Conservation (phyloP, 2,888 invertebrate species). For the Syritta pipiens region DNA sequence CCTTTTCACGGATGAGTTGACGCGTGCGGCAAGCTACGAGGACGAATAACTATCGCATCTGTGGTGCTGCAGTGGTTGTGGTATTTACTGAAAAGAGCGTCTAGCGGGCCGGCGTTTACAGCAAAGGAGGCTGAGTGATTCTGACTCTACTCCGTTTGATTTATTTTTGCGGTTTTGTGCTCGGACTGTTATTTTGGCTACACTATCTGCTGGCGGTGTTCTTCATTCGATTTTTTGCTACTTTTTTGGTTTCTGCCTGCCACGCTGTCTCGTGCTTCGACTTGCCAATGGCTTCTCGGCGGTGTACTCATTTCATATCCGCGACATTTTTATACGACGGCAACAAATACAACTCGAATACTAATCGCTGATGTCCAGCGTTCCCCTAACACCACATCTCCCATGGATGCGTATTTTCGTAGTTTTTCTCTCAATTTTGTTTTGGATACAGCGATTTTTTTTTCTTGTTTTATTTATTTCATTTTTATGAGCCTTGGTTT, state of each 20-base stretch:
- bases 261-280: background rate
- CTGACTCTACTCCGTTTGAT: constrained; percentile 67
- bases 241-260: constrained; percentile 1
- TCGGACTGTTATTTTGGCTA: constrained; percentile 66
- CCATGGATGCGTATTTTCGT: constrained; percentile 34
- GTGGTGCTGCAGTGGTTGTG: constrained; percentile 40
- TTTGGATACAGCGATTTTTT: constrained; percentile 59
- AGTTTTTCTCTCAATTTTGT: constrained; percentile 68
- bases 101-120: constrained; percentile 7
- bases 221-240: constrained; percentile 29
- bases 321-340: background rate
- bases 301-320: background rate
- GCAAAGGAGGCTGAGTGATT: constrained; percentile 41
- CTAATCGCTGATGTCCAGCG: no score
- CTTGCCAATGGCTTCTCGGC: no score
- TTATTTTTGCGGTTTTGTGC: constrained; percentile 67
- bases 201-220: constrained; percentile 43
- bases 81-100: constrained; percentile 49
- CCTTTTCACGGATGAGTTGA: constrained; percentile 45
- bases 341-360: no score
- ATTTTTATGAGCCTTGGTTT: constrained; percentile 67
- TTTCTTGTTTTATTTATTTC: constrained; percentile 59
- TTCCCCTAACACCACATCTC: no score
- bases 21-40: constrained; percentile 11
- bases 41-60: constrained; percentile 63